Evolutionary conservation across 2,888 invertebrate species (phyloP).

Genomic region (Mamestra brassicae): DNA sequence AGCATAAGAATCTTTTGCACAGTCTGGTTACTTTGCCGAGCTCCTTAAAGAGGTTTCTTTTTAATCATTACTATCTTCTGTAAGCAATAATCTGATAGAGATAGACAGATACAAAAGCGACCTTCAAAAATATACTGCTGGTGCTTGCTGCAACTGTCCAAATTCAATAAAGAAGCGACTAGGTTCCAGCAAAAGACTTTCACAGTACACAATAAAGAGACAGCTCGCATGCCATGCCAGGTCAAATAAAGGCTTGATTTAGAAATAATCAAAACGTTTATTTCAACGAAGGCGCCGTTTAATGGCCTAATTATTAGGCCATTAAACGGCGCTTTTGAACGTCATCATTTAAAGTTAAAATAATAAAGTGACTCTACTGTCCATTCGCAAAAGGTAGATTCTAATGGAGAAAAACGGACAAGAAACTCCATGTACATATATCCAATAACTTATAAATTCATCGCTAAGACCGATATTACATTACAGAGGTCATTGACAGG

Average conservation of each 20-base stretch:
- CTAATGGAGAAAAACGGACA: no score
- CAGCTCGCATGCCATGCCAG: slow-evolving; percentile 8
- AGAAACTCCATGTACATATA: no score
- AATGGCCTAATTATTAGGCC: no score
- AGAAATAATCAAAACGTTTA: background rate
- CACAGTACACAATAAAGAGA: slow-evolving; percentile 9
- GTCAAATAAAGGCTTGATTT: slow-evolving; percentile 53
- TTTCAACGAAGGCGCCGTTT: no score
- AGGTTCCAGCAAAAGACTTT: background rate
- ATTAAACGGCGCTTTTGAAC: no score
- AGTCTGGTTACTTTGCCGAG: background rate
- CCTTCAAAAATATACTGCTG: background rate
- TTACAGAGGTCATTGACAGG: slow-evolving; percentile 54
- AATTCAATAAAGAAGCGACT: background rate
- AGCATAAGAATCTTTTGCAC: background rate
- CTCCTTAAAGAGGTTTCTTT: background rate
- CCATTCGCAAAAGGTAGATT: no score
- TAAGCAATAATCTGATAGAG: background rate
- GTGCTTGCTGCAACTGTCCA: background rate
- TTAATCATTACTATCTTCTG: background rate
- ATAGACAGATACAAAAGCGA: background rate
- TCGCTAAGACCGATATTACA: slow-evolving; percentile 62
- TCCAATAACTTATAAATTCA: slow-evolving; percentile 64
- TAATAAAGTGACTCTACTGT: no score
- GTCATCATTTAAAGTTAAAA: no score